Percentiles rank a stretch among this genome's conserved stretches.
Conservation (phyloP, 2,797 vertebrate species). For the Spinus olivaceus region DNA sequence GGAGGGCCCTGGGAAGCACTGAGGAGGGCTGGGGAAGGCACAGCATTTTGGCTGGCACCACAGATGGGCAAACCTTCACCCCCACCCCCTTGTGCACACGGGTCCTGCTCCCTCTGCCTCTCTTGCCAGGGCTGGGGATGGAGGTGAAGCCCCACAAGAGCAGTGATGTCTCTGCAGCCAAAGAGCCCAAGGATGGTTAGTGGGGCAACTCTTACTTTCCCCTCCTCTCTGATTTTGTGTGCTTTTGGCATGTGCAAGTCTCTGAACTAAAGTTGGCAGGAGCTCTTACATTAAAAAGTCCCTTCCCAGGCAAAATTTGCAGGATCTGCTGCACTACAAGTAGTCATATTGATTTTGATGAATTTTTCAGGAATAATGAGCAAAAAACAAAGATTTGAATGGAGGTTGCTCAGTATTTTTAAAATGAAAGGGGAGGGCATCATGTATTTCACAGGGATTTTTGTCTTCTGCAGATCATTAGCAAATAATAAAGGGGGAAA, state of each 20-base stretch:
- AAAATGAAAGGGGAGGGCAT: not conserved
- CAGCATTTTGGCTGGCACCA: not conserved
- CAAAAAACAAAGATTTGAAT: not conserved
- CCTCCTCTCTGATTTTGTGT: not conserved
- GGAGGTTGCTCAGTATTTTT: not conserved
- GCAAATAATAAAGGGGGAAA: not conserved
- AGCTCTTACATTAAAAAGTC: accelerated
- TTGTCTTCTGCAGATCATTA: not conserved
- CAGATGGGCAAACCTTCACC: accelerated
- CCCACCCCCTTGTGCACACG: accelerated
- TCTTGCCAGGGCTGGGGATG: not conserved
- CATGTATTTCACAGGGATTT: not conserved
- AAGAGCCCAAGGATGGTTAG: not conserved
- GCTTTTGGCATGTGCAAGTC: not conserved
- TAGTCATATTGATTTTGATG: not conserved
- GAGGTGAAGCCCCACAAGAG: not conserved
- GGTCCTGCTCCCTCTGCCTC: not conserved
- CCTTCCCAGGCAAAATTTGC: not conserved
- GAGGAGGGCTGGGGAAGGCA: not conserved
- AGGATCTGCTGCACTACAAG: not conserved
- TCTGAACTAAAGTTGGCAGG: not conserved
- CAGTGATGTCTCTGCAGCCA: not conserved
- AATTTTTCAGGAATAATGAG: not conserved
- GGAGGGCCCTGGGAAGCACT: not conserved
- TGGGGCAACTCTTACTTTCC: not conserved